Evolutionary conservation across 1,140 invertebrate genomes (phyloP).

Genomic region (Drosophila nebulosa): DNA sequence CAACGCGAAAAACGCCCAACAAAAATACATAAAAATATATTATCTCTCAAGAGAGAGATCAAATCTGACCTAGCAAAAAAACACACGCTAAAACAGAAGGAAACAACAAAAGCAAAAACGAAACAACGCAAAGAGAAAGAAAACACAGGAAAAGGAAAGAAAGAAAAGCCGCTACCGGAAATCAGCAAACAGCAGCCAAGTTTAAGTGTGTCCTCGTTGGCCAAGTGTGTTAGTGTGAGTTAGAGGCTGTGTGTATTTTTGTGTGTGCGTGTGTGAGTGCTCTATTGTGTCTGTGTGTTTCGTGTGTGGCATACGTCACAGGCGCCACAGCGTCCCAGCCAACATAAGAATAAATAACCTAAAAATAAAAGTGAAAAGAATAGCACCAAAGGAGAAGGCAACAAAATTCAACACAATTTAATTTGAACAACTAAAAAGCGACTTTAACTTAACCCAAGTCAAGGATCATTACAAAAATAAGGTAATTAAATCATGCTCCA

Average conservation of each 20-base stretch:
- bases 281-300: constrained; percentile 7
- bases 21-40: constrained; percentile 16
- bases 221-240: background rate
- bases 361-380: constrained; percentile 34
- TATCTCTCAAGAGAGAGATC: background rate
- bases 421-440: constrained; percentile 10
- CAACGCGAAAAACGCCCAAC: constrained; percentile 50
- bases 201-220: constrained; percentile 39
- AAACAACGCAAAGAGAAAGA: background rate
- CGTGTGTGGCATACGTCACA: constrained; percentile 36
- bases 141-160: background rate
- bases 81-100: background rate
- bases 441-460: constrained; percentile 8
- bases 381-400: constrained; percentile 7
- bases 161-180: constrained; percentile 26
- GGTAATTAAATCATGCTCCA: constrained; percentile 68
- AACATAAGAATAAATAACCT: constrained; percentile 25
- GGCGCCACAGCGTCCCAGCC: constrained; percentile 66
- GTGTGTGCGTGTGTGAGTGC: constrained; percentile 16
- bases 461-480: constrained; percentile 46
- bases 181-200: constrained; percentile 37
- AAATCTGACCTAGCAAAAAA: constrained; percentile 11
- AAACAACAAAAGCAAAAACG: background rate
- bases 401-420: constrained; percentile 45
- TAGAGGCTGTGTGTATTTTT: constrained; percentile 13